These are phyloP conservation scores for Palythoa grandiflora DNA, from an alignment of 92 coral and sea anemone genomes.

Conservation along the genomic window DNA sequence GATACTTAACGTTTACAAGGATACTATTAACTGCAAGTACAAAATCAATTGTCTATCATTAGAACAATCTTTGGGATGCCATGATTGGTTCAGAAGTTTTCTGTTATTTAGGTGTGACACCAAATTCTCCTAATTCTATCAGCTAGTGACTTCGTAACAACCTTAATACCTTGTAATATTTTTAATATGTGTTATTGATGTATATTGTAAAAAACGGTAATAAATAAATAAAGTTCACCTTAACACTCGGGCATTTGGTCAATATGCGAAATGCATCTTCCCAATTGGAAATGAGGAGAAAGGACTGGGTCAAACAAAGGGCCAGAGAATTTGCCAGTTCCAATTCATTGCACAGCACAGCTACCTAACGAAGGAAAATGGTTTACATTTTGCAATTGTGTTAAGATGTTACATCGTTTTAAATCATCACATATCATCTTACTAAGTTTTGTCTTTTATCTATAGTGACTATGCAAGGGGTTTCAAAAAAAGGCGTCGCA, in stretches of 20 bases:
- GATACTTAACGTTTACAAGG: no score
- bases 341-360: constrained; percentile 62
- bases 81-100: neutral
- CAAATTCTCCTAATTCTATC: neutral
- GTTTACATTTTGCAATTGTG: no score
- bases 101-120: neutral
- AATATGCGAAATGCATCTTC: constrained; percentile 59
- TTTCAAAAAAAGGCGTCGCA: no score
- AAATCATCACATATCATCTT: neutral
- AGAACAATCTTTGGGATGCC: neutral
- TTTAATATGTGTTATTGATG: no score
- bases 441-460: no score
- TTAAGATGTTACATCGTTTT: neutral
- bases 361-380: constrained; percentile 54
- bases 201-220: no score
- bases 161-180: no score
- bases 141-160: neutral
- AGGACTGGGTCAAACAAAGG: constrained; percentile 75
- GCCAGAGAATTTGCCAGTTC: constrained; percentile 78
- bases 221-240: no score
- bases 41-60: neutral
- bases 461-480: no score
- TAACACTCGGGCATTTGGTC: constrained; percentile 65
- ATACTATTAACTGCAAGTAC: no score
- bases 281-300: constrained; percentile 75